Evolutionary conservation across 2,113 vertebrate genomes (phyloP), one percentile per base, ranked within the genome.

Genomic region (Chionomys nivalis): DNA sequence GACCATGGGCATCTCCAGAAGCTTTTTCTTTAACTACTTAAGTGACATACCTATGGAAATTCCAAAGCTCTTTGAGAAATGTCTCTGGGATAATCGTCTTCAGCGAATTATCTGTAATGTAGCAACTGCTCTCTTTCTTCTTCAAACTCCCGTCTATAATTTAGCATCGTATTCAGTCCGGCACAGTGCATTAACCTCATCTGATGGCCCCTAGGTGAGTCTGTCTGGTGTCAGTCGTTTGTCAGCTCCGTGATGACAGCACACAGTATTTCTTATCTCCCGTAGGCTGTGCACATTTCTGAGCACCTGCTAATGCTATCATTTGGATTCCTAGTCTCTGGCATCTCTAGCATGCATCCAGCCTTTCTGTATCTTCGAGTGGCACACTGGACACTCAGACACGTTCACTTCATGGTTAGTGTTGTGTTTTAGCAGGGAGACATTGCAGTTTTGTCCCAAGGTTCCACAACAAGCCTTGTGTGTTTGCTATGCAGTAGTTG

Each of bases 1-100:
- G 68, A 44, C 36, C 26, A 1, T 76, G 49, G 52, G 39, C 47
- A 47, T 72, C 76, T 94, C n/a, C 16, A 28, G 90, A 44, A 87
- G 5, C 44, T 52, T 88, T 39, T 2, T 0, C 90, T 23, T n/a
- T 93, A 68, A 44, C 81, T 28, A 26, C 81, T 83, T 58, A 23
- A 91, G 44, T 13, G 31, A 52, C 6, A 92, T 19, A 66, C 17
- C 63, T 93, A 91, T 91, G 16, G 58, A 68, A 63, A 79, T 70
- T 33, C 66, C 66, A 9, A 94, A 81, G 77, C 73, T 77, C 61
- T 73, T 58, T 26, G 58, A 72, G 92, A 89, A 52, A 87, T 70
- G 14, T 42, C 9, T 94, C 49, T 91, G n/a, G 24, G n/a, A 89
- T 95, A 90, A 86, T 73, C 31, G 52, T 77, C n/a, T 82, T 85